These are phyloP conservation scores for Ichneumoninae sp. DNA, from an alignment of 2,888 invertebrate genomes.

Conservation along the genomic window DNA sequence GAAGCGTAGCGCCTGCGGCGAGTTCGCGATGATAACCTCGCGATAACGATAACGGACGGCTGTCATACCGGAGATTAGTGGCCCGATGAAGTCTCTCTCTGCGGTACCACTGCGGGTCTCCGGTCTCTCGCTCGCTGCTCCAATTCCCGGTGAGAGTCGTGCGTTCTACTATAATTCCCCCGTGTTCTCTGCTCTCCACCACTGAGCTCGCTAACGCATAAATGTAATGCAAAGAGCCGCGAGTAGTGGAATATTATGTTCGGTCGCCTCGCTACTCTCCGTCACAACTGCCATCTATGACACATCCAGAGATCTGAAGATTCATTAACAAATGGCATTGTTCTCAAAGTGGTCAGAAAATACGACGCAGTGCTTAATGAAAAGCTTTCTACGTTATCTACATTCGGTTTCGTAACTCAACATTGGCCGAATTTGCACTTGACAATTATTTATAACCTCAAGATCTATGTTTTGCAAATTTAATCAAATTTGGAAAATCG, in stretches of 20 bases:
- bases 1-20: conserved; percentile 1
- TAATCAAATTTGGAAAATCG: background rate
- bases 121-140: conserved; percentile 32
- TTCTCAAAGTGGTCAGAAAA: background rate
- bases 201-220: conserved; percentile 33
- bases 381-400: background rate
- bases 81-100: conserved; percentile 37
- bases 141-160: conserved; percentile 46
- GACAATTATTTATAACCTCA: background rate
- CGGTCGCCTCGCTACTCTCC: background rate
- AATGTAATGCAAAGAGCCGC: conserved; percentile 52
- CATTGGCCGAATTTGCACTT: background rate
- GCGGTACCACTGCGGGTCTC: conserved; percentile 31
- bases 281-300: background rate
- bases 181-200: background rate
- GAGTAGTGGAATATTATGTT: conserved; percentile 45
- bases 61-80: conserved; percentile 64
- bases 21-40: conserved; percentile 42
- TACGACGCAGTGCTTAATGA: no score
- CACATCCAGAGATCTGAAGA: background rate
- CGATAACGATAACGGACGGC: conserved; percentile 62
- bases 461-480: background rate
- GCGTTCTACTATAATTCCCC: background rate
- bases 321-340: background rate
- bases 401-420: background rate